A percentile compares a stretch with the other conserved stretches of the same genome.
phyloP scores from a whole-genome alignment of 2,888 invertebrate genomes.

The Adelphocoris suturalis region DNA sequence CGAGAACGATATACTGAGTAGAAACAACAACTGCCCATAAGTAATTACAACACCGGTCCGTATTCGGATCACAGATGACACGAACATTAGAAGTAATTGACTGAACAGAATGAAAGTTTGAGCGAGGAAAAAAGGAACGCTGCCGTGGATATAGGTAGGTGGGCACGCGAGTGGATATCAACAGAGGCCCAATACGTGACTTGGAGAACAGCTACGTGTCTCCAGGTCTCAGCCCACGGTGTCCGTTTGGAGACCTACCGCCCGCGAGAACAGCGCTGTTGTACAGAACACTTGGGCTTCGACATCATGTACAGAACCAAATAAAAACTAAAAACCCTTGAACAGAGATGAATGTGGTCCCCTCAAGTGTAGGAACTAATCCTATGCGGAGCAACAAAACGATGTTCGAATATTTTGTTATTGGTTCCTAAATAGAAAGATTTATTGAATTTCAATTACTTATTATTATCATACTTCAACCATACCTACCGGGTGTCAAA shows the following conservation, averaged over 20 bases:
- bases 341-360: background rate
- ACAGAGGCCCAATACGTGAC: background rate
- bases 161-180: slow-evolving; percentile 44
- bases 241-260: background rate
- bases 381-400: no score
- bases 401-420: no score
- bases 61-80: slow-evolving; percentile 13
- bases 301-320: background rate
- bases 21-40: no score
- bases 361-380: background rate
- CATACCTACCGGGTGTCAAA: no score
- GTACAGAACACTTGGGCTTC: background rate
- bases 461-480: no score
- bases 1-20: no score
- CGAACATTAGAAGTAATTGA: slow-evolving; percentile 21
- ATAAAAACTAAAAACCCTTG: background rate
- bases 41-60: background rate
- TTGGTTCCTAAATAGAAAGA: no score
- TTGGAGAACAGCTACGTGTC: background rate
- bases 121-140: slow-evolving; percentile 26
- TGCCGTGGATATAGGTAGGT: background rate
- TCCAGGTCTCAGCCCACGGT: background rate
- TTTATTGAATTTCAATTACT: no score
- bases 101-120: background rate
- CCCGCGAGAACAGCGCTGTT: background rate